A percentile compares a stretch with the other conserved stretches of the same genome.
Conservation (phyloP, 2,113 vertebrate species). For the Eulacestoma nigropectus region DNA sequence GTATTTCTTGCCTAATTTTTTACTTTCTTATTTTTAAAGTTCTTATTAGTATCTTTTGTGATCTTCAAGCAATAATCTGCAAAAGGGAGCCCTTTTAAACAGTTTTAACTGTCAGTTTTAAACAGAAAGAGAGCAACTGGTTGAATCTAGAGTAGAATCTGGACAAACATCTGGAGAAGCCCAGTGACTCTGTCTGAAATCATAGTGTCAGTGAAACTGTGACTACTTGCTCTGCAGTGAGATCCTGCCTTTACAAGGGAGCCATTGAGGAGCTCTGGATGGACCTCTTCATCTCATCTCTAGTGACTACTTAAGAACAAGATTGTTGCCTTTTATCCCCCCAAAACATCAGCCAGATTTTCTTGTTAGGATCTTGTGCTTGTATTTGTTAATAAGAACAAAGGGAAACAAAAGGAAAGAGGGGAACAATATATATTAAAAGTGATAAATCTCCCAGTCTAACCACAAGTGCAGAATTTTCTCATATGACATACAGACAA, state of each 20-base stretch:
- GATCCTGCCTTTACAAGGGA: neutral
- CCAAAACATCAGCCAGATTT: neutral
- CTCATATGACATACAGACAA: neutral
- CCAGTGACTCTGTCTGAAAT: neutral
- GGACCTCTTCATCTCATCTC: neutral
- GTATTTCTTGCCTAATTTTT: neutral
- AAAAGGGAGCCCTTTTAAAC: neutral
- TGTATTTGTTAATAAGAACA: neutral
- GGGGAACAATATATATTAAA: neutral
- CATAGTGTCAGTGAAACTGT: neutral
- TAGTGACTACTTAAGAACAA: neutral
- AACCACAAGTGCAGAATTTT: neutral
- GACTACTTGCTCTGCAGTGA: neutral
- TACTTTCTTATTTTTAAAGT: neutral
- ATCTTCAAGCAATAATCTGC: neutral
- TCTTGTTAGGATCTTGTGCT: neutral
- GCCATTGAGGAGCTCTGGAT: neutral
- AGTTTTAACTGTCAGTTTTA: neutral
- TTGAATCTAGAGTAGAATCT: neutral
- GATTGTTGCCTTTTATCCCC: neutral
- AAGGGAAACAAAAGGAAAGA: neutral
- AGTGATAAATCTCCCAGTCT: neutral
- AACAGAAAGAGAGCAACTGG: neutral
- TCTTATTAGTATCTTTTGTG: neutral
- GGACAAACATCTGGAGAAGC: neutral